Evolutionary conservation across 2,888 invertebrate genomes (phyloP).

Genomic region (Camponotus fellah): DNA sequence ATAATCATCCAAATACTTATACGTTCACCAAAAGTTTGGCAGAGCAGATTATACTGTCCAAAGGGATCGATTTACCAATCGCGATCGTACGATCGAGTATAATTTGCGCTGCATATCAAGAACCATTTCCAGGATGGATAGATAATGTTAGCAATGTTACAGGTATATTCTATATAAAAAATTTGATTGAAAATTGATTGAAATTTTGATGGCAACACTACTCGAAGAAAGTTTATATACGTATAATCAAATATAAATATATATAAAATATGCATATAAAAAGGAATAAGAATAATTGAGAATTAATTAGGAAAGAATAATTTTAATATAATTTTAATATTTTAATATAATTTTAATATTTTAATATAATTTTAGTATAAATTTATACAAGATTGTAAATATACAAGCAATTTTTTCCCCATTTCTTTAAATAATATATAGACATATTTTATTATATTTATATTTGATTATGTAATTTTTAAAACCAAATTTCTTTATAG

Average conservation of each 20-base stretch:
- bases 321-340: too few relatives aligned
- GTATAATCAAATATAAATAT: too few relatives aligned
- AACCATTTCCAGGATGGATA: constrained; percentile 97
- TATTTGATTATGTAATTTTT: too few relatives aligned
- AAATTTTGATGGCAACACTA: background rate
- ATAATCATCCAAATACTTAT: constrained; percentile 98
- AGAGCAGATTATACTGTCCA: constrained; percentile 94
- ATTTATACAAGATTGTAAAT: too few relatives aligned
- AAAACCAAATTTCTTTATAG: background rate
- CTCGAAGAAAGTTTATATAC: too few relatives aligned
- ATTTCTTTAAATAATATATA: too few relatives aligned
- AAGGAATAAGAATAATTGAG: too few relatives aligned
- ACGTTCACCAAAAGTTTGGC: constrained; percentile 99
- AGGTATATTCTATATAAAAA: constrained; percentile 84
- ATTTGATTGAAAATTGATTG: background rate
- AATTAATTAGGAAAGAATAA: too few relatives aligned
- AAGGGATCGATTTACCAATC: constrained; percentile 94
- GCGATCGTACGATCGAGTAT: constrained; percentile 98
- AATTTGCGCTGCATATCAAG: constrained; percentile 91
- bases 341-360: too few relatives aligned
- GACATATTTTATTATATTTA: background rate
- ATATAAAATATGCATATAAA: too few relatives aligned
- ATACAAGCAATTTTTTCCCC: too few relatives aligned
- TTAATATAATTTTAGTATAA: too few relatives aligned
- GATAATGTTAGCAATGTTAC: constrained; percentile 99